Percentiles rank a stretch among this genome's conserved stretches.
Evolutionary conservation across 2,113 vertebrate species (phyloP).

Genomic region (Tragelaphus scriptus): DNA sequence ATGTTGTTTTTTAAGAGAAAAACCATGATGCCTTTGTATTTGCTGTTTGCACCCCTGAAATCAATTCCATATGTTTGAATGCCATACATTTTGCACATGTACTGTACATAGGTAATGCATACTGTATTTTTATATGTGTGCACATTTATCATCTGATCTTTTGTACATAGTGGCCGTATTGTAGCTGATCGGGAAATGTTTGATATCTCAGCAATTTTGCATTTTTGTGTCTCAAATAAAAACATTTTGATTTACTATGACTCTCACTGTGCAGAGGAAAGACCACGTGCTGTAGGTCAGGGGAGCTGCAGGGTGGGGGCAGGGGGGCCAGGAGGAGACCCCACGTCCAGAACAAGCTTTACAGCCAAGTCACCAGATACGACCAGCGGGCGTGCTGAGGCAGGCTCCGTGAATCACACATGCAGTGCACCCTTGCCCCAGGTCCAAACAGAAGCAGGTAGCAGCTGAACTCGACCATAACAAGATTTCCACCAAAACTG

Average conservation of each 20-base stretch:
- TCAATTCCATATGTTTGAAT: conserved; percentile 86
- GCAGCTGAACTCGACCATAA: background rate
- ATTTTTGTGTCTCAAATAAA: conserved; percentile 87
- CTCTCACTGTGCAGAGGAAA: background rate
- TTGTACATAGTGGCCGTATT: conserved; percentile 94
- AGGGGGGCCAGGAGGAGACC: background rate
- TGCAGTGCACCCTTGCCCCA: background rate
- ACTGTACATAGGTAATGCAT: conserved; percentile 98
- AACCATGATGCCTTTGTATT: conserved; percentile 87
- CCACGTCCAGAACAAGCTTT: background rate
- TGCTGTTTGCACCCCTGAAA: conserved; percentile 87
- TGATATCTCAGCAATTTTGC: conserved; percentile 87
- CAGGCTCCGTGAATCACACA: too few species aligned
- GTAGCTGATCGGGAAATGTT: conserved; percentile 89
- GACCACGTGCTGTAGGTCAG: fast-evolving
- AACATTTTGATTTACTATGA: conserved; percentile 73
- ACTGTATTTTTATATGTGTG: conserved; percentile 98
- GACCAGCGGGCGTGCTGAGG: background rate
- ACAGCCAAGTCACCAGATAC: background rate
- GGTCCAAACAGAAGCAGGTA: background rate
- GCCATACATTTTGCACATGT: conserved; percentile 99
- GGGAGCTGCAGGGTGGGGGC: background rate
- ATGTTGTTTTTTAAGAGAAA: conserved; percentile 75
- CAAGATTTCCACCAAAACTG: background rate
- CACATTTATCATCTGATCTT: conserved; percentile 88